A percentile compares a stretch with the other conserved stretches of the same genome.
These are phyloP conservation scores for Australoheros scitulus DNA, from an alignment of 2,113 vertebrate genomes.

Conservation along the genomic window DNA sequence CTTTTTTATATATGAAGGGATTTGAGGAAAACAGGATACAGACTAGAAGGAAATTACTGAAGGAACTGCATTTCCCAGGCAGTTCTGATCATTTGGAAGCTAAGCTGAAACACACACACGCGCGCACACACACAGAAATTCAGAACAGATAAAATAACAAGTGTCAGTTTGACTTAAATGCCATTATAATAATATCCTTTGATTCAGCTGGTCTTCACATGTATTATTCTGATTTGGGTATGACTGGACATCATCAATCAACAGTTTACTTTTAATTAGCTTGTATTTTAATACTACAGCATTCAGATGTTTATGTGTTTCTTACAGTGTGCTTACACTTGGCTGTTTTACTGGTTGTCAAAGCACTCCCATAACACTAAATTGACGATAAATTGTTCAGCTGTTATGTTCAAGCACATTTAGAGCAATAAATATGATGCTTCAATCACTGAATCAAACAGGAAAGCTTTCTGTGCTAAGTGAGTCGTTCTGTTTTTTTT, in stretches of 20 bases:
- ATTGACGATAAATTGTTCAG: background rate
- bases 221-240: accelerated
- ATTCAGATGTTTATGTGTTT: background rate
- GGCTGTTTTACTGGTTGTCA: background rate
- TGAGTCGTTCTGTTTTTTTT: conserved; percentile 21
- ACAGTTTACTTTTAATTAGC: background rate
- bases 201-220: background rate
- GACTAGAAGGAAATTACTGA: background rate
- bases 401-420: conserved; percentile 1
- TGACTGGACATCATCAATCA: background rate
- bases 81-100: background rate
- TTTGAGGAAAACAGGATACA: background rate
- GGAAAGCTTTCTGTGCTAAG: conserved; percentile 3
- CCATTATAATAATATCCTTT: background rate
- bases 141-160: background rate
- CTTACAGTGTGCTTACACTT: background rate
- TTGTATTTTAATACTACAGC: background rate
- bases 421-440: background rate
- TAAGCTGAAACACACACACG: background rate
- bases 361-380: background rate
- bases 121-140: background rate
- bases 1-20: background rate
- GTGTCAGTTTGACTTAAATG: background rate
- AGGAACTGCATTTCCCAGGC: background rate
- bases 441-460: conserved; percentile 22